Evolutionary conservation across 2,888 invertebrate genomes (phyloP).

Genomic region (Graphium colonna): DNA sequence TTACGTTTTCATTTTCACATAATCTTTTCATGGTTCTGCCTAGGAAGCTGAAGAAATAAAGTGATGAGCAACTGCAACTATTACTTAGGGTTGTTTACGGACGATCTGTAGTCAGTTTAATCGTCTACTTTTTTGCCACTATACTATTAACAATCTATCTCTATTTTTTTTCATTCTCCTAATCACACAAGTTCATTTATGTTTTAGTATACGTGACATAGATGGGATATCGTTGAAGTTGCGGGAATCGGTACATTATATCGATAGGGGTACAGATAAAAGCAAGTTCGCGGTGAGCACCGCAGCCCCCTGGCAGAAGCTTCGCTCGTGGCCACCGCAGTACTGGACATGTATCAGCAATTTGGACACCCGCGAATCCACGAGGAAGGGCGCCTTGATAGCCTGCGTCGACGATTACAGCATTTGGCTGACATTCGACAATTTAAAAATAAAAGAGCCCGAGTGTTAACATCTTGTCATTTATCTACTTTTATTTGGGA

Average conservation of each 20-base stretch:
- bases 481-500: too few relatives aligned
- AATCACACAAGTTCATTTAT: too few relatives aligned
- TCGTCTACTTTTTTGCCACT: too few relatives aligned
- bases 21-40: too few relatives aligned
- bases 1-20: background rate
- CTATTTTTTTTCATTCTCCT: too few relatives aligned
- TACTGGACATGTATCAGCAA: slow-evolving; percentile 52
- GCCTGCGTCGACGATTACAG: slow-evolving; percentile 44
- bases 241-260: slow-evolving; percentile 39
- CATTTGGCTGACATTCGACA: slow-evolving; percentile 54
- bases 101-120: too few relatives aligned
- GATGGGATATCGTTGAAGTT: slow-evolving; percentile 50
- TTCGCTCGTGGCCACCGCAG: slow-evolving; percentile 30
- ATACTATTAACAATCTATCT: too few relatives aligned
- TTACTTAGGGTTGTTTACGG: too few relatives aligned
- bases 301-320: slow-evolving; percentile 46
- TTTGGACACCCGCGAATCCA: slow-evolving; percentile 35
- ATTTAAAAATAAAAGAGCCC: slow-evolving; percentile 55
- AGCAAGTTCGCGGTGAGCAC: slow-evolving; percentile 54
- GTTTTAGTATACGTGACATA: slow-evolving; percentile 52
- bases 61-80: too few relatives aligned
- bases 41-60: too few relatives aligned
- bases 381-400: slow-evolving; percentile 39
- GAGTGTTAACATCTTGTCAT: slow-evolving; percentile 40
- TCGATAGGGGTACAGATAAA: slow-evolving; percentile 41